Percentiles rank a stretch among this genome's conserved stretches.
phyloP scores from a whole-genome alignment of 2,113 vertebrate species.

The Hiodon tergisus region DNA sequence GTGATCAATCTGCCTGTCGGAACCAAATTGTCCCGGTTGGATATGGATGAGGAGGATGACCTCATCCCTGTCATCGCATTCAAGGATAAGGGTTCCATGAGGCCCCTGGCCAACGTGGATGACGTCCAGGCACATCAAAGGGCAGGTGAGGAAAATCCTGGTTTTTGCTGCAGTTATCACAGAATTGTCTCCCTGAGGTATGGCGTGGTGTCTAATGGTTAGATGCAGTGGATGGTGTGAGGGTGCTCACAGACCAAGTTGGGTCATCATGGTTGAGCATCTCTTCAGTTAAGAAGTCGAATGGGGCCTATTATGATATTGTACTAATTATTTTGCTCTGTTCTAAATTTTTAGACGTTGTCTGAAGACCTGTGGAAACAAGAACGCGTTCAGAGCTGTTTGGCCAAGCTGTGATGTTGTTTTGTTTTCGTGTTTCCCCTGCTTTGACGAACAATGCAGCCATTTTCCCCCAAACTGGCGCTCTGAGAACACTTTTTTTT shows the following conservation, averaged over 20 bases:
- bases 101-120: conserved; percentile 73
- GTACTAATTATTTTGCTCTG: background rate
- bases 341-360: conserved; percentile 65
- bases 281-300: too few relatives aligned
- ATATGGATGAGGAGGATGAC: conserved; percentile 64
- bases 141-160: conserved; percentile 62
- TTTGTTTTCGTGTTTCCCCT: conserved; percentile 6
- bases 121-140: conserved; percentile 76
- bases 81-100: conserved; percentile 78
- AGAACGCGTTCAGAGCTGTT: conserved; percentile 52
- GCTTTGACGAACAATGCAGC: conserved; percentile 47
- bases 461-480: conserved; percentile 12
- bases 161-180: background rate
- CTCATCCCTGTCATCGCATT: conserved; percentile 79
- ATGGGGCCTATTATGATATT: background rate
- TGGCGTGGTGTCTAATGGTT: background rate
- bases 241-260: background rate
- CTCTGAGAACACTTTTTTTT: conserved; percentile 13
- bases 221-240: background rate
- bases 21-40: conserved; percentile 71
- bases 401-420: conserved; percentile 51
- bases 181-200: background rate
- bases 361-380: conserved; percentile 57
- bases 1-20: conserved; percentile 77
- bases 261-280: too few relatives aligned